These are phyloP conservation scores for honey bee (Apis mellifera) DNA, from an alignment of 1,140 invertebrate species.

Conservation along the genomic window DNA sequence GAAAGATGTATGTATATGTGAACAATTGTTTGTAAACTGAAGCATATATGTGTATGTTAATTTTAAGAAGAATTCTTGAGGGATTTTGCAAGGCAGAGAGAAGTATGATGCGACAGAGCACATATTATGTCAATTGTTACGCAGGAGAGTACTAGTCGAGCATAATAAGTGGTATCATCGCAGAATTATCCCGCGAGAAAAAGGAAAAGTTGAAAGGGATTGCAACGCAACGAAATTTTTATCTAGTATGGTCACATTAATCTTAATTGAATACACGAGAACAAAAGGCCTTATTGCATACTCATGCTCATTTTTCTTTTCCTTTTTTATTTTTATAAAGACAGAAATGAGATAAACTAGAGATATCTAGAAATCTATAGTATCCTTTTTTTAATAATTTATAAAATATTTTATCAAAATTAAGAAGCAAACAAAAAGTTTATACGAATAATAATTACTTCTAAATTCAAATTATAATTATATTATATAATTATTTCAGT, in stretches of 20 bases:
- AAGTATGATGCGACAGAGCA: not conserved
- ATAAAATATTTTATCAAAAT: too few relatives aligned
- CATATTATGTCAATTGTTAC: not conserved
- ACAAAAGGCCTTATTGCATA: slow-evolving; percentile 33
- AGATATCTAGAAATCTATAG: not conserved
- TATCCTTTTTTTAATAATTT: too few relatives aligned
- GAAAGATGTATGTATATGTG: not conserved
- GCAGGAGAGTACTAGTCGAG: too few relatives aligned
- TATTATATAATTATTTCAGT: not conserved
- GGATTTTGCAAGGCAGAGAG: not conserved
- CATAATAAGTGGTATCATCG: not conserved
- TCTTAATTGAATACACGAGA: slow-evolving; percentile 31
- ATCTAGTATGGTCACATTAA: slow-evolving; percentile 31
- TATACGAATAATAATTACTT: not conserved
- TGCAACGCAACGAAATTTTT: slow-evolving; percentile 19
- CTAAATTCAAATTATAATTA: not conserved
- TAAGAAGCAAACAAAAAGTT: not conserved
- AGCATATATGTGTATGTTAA: not conserved
- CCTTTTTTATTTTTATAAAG: not conserved
- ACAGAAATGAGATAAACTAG: not conserved
- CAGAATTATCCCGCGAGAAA: not conserved
- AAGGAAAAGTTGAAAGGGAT: slow-evolving; percentile 9
- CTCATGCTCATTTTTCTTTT: slow-evolving; percentile 31
- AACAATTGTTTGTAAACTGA: not conserved
- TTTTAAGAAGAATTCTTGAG: not conserved